Base-by-base conservation (phyloP, 1,140 invertebrate species). In the Drosophila pectinifera region DNA sequence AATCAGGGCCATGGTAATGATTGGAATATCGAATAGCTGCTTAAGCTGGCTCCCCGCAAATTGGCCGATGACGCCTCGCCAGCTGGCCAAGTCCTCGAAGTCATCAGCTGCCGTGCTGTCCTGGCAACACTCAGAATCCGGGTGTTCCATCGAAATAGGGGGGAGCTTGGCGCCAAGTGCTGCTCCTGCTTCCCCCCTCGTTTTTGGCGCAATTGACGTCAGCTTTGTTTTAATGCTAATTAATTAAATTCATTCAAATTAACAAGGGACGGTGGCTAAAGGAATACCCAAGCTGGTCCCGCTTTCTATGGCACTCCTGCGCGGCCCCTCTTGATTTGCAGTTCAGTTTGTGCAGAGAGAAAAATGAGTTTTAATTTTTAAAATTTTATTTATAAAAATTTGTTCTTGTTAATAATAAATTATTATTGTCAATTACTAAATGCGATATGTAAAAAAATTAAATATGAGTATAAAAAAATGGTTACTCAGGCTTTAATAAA, bases 191-290 rank as follows among this genome's bases (percentile, higher is more conserved):
- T 18, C 53, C 46, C 31, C 43, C 31, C 55, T 31, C 58, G 51
- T 73, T 78, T 64, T 78, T 42, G 63, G 39, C 45, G 51, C 65
- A 55, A 80, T 89, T 84, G 80, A 80, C 84, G 84, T 88, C 83
- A 80, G 73, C 82, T 89, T 88, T 83, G 68, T 78, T 89, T 88
- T 84, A 90, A 63, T 78, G 80, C 78, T 89, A 80, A 89, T 90
- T 89, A 89, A 89, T 89, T 89, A 84, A 90, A 89, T 84, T 89
- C 76, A 80, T 78, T 83, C 73, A 83, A 88, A 88, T 83, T 88
- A 78, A 78, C 72, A 79, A 65, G 54, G 76, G 67, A 56, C 64
- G 68, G 54, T 39, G 49, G 18, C 69, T n/a, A 67, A 46, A 20
- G 57, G 28, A 43, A 62, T 62, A 65, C 24, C 36, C 31, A 28